Conservation (phyloP, 2,797 vertebrate species). For the Urosaurus nigricauda region DNA sequence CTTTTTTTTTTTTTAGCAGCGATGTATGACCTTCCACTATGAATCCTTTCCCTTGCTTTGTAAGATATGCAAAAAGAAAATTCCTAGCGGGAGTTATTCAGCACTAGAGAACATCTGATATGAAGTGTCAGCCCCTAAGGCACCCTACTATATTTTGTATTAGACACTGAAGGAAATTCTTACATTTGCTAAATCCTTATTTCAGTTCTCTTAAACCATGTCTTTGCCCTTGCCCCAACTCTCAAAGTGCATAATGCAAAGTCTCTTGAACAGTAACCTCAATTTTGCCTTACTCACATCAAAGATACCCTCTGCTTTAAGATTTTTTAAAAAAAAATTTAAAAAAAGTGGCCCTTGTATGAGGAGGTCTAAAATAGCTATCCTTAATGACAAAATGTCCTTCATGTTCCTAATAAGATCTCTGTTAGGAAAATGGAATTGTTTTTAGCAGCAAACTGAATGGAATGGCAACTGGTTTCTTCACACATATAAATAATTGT, state of each 20-base stretch:
- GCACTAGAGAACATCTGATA: constrained; percentile 30
- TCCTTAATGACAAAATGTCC: constrained; percentile 26
- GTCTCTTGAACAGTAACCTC: neutral
- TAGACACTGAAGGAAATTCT: constrained; percentile 8
- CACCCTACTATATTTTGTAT: neutral
- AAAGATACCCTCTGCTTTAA: constrained; percentile 20
- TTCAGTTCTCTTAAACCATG: neutral
- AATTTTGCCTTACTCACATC: constrained; percentile 14
- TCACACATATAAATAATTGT: neutral
- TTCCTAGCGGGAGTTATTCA: constrained; percentile 10
- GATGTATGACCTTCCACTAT: constrained; percentile 24
- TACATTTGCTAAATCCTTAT: constrained; percentile 1
- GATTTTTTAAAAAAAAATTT: constrained; percentile 5
- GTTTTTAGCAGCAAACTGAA: constrained; percentile 42
- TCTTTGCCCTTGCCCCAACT: constrained; percentile 14
- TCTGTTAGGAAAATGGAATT: constrained; percentile 30
- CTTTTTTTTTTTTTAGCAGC: neutral
- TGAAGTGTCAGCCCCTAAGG: constrained; percentile 5
- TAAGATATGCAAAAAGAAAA: constrained; percentile 10
- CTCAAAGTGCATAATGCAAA: neutral
- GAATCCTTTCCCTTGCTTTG: constrained; percentile 18
- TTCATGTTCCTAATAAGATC: constrained; percentile 6
- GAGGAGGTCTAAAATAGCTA: constrained; percentile 18
- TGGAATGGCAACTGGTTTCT: constrained; percentile 32
- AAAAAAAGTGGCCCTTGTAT: constrained; percentile 1